Conservation (phyloP, 2,888 invertebrate species). For the Apamea anceps region DNA sequence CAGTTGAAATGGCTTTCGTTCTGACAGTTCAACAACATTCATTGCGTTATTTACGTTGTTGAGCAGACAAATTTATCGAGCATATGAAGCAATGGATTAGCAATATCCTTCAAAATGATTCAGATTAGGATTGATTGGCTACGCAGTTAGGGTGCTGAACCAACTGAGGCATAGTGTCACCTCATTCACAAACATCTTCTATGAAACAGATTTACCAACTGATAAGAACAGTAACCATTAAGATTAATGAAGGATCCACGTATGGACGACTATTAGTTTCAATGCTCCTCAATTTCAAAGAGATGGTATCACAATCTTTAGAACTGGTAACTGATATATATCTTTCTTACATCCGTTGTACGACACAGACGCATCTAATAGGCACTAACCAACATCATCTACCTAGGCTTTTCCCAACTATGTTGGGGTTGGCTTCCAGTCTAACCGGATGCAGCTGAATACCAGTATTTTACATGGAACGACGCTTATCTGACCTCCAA, state of each 20-base stretch:
- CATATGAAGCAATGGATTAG: too few species aligned
- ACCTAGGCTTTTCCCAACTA: too few species aligned
- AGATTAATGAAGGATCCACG: slow-evolving; percentile 32
- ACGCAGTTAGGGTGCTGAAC: not conserved
- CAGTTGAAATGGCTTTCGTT: too few species aligned
- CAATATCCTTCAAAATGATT: too few species aligned
- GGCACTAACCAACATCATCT: not conserved
- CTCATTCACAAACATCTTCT: slow-evolving; percentile 21
- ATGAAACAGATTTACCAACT: slow-evolving; percentile 8
- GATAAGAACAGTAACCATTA: slow-evolving; percentile 36
- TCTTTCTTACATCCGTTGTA: slow-evolving; percentile 18
- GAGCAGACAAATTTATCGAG: too few species aligned
- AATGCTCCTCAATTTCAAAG: slow-evolving; percentile 31
- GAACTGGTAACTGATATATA: not conserved
- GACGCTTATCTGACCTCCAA: too few species aligned
- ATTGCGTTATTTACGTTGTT: too few species aligned
- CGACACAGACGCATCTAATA: not conserved
- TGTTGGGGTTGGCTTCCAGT: too few species aligned
- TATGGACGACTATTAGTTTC: slow-evolving; percentile 26
- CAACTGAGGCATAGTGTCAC: slow-evolving; percentile 22
- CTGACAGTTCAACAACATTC: too few species aligned
- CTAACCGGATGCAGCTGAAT: too few species aligned
- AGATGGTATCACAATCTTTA: slow-evolving; percentile 10
- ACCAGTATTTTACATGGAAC: too few species aligned
- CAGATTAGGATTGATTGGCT: too few species aligned